Conservation (phyloP, 2,888 invertebrate species). For the Lacanobia wlatinum region DNA sequence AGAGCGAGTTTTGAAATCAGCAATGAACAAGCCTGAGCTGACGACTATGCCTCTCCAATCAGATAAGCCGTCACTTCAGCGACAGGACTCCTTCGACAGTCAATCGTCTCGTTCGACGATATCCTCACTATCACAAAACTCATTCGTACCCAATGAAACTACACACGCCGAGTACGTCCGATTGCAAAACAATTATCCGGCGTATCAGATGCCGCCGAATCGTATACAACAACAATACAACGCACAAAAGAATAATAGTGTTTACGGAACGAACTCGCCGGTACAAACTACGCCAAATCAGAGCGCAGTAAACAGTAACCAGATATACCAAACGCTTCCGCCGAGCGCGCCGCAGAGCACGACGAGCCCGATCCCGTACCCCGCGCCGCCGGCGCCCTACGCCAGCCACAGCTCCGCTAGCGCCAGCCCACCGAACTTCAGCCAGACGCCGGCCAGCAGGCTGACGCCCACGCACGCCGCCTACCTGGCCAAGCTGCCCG, state of each 20-base stretch:
- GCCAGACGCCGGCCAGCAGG: conserved; percentile 85
- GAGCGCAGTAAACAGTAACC: conserved; percentile 73
- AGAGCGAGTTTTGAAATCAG: conserved; percentile 95
- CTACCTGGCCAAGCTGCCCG: conserved; percentile 79
- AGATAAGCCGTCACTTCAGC: conserved; percentile 86
- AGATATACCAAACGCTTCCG: conserved; percentile 84
- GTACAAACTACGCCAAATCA: conserved; percentile 74
- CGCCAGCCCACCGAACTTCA: conserved; percentile 75
- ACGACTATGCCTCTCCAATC: conserved; percentile 88
- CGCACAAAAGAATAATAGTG: conserved; percentile 79
- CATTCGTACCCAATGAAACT: conserved; percentile 79
- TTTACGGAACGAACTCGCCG: conserved; percentile 81
- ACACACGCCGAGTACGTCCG: conserved; percentile 83
- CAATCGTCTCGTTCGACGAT: conserved; percentile 89
- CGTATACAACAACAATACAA: conserved; percentile 82
- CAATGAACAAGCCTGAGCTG: conserved; percentile 94
- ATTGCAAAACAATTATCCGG: conserved; percentile 81
- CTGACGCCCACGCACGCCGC: conserved; percentile 83
- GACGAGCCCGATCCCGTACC: conserved; percentile 84
- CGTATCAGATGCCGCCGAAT: conserved; percentile 82
- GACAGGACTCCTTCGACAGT: conserved; percentile 89
- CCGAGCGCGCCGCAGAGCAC: conserved; percentile 76
- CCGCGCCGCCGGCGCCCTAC: conserved; percentile 82
- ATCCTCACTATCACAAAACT: conserved; percentile 87
- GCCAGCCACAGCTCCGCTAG: conserved; percentile 78